Evolutionary conservation across 2,797 vertebrate species (phyloP), one percentile per base, ranked within the genome.

Genomic region (Urocyon cinereoargenteus): DNA sequence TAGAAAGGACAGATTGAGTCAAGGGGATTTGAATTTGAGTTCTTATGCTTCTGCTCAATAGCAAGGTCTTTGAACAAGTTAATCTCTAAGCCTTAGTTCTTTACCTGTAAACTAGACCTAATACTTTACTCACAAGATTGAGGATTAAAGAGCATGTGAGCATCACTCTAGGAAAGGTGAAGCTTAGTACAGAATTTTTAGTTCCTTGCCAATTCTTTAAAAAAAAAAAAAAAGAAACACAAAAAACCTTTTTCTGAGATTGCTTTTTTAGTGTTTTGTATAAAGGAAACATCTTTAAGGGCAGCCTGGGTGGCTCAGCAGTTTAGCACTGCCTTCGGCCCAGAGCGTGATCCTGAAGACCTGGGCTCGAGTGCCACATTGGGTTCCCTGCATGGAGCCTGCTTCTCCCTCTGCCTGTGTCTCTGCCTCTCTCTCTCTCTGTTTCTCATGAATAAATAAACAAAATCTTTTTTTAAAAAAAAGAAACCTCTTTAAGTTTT

Each of bases 151-250:
- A 90, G 36, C 22, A 45, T 70, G 68, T 53, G 31, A 87, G 9
- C 24, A 92, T 92, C 88, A 75, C 55, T 94, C 92, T 51, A 57
- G 81, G 53, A 94, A 96, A 91, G 34, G 31, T 88, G 61, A 90
- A 36, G 7, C 45, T 86, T 83, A 90, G 6, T 86, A 78, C 15
- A 96, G 26, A 55, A 72, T 55, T 88, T 92, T 93, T 62, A 95
- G 51, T 94, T 96, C 34, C 15, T 92, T 90, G 22, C 28, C 77
- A 94, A 2, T 83, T 12, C 51, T 93, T 92, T 9, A 86, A 89
- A 79, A 51, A 24, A 72, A 26, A 31, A 40, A n/a, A 49, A 19
- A 36, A 59, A 24, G 51, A 79, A 40, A 72, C 10, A 19, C 1
- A 72, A 26, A 28, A 72, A 26, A 28, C 24, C 40, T 62, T 85